Evolutionary conservation across 2,888 invertebrate species (phyloP).

Genomic region (Herminia tarsipennalis): DNA sequence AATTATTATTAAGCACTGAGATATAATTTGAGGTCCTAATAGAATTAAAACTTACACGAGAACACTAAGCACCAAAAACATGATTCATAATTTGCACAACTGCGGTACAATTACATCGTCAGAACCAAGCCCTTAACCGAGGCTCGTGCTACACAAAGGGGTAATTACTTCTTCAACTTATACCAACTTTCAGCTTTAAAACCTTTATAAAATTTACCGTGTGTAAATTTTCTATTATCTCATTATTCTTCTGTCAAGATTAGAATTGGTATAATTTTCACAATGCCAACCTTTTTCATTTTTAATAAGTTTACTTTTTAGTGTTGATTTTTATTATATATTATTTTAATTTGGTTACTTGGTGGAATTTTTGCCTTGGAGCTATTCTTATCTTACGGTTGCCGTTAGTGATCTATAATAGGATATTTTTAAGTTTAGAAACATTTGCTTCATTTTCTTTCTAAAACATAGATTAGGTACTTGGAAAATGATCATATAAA

Average conservation of each 20-base stretch:
- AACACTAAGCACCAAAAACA: no score
- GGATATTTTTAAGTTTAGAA: no score
- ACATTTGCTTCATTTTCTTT: no score
- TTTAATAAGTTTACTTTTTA: not conserved
- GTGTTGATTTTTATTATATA: not conserved
- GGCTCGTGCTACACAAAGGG: conserved; percentile 16
- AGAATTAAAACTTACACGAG: no score
- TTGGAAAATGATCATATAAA: no score
- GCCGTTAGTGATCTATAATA: no score
- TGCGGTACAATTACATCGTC: conserved; percentile 5
- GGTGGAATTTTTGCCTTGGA: no score
- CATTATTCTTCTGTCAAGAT: conserved; percentile 6
- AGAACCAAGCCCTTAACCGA: not conserved
- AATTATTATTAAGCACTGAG: no score
- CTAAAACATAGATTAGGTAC: no score
- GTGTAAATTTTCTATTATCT: conserved; percentile 17
- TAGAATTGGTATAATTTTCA: conserved; percentile 15
- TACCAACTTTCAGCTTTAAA: conserved; percentile 19
- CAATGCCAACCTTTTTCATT: conserved; percentile 8
- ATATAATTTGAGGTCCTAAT: no score
- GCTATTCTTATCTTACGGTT: no score
- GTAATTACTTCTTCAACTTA: conserved; percentile 31
- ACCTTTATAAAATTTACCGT: conserved; percentile 25
- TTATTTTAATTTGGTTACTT: not conserved
- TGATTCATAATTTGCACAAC: not conserved